Conservation (phyloP, 2,797 vertebrate genomes). For the Sparus aurata region DNA sequence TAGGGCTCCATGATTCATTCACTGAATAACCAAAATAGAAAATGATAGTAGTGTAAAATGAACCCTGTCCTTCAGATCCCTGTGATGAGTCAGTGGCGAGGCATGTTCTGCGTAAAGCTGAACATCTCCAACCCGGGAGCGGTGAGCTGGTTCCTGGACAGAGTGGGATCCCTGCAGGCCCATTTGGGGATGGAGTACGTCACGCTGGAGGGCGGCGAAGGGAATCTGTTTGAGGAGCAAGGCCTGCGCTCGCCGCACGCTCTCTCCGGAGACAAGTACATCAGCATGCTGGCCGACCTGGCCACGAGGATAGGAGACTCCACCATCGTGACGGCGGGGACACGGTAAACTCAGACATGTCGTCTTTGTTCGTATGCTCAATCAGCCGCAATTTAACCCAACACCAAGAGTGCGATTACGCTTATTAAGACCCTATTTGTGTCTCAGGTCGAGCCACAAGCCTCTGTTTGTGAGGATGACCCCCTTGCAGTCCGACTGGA, state of each 20-base stretch:
- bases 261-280: constrained; percentile 86
- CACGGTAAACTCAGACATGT: constrained; percentile 81
- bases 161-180: constrained; percentile 82
- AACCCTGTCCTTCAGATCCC: constrained; percentile 82
- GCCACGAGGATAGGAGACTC: constrained; percentile 86
- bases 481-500: constrained; percentile 89
- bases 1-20: background rate
- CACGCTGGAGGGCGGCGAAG: constrained; percentile 88
- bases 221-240: constrained; percentile 87
- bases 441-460: constrained; percentile 87
- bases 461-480: constrained; percentile 91
- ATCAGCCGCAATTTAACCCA: background rate
- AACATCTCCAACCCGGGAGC: constrained; percentile 89
- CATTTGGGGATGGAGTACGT: constrained; percentile 87
- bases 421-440: background rate
- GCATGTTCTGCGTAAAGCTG: constrained; percentile 89
- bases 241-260: constrained; percentile 73
- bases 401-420: rapidly evolving
- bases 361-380: background rate
- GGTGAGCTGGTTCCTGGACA: constrained; percentile 88
- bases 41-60: constrained; percentile 2
- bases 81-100: constrained; percentile 89
- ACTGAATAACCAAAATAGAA: constrained; percentile 17
- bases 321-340: constrained; percentile 88
- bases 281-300: constrained; percentile 81